Percentiles rank a stretch among this genome's conserved stretches.
phyloP scores from a whole-genome alignment of 2,797 vertebrate species.

The Centropyge bicolor region DNA sequence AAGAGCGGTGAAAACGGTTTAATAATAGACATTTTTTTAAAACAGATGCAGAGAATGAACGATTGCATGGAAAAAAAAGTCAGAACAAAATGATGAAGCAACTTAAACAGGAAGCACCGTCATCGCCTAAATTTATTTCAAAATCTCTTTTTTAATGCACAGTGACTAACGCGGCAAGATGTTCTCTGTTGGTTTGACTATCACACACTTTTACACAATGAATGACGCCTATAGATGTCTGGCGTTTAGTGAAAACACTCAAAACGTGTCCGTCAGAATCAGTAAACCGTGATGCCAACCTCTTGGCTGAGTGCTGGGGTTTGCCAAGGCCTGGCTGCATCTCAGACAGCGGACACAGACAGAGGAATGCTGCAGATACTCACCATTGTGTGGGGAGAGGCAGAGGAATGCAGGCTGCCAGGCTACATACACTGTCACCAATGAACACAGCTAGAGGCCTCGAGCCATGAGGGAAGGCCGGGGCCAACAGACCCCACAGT shows the following conservation, averaged over 20 bases:
- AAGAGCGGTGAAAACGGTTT: conserved; percentile 60
- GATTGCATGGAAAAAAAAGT: conserved; percentile 28
- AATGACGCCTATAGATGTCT: not conserved
- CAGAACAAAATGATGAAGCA: conserved; percentile 55
- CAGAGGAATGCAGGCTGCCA: conserved; percentile 83
- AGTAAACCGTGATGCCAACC: conserved; percentile 42
- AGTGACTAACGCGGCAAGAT: not conserved
- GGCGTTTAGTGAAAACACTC: conserved; percentile 23
- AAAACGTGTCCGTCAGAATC: conserved; percentile 32
- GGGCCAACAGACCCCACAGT: conserved; percentile 53
- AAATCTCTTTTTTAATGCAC: conserved; percentile 36
- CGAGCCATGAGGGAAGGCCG: conserved; percentile 59
- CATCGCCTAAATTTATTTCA: conserved; percentile 44
- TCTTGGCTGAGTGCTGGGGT: conserved; percentile 46
- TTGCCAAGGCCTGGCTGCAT: conserved; percentile 71
- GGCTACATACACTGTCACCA: conserved; percentile 77
- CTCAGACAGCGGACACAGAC: conserved; percentile 83
- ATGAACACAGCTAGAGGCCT: conserved; percentile 81
- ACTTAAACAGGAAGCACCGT: conserved; percentile 55
- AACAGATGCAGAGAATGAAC: conserved; percentile 50
- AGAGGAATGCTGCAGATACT: conserved; percentile 84
- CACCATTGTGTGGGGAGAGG: conserved; percentile 81
- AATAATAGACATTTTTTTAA: conserved; percentile 53
- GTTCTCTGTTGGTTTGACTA: not conserved
- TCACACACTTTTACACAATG: not conserved